Evolutionary conservation across 2,113 vertebrate genomes (phyloP), one percentile per base, ranked within the genome.

Genomic region (Oncorhynchus masou): DNA sequence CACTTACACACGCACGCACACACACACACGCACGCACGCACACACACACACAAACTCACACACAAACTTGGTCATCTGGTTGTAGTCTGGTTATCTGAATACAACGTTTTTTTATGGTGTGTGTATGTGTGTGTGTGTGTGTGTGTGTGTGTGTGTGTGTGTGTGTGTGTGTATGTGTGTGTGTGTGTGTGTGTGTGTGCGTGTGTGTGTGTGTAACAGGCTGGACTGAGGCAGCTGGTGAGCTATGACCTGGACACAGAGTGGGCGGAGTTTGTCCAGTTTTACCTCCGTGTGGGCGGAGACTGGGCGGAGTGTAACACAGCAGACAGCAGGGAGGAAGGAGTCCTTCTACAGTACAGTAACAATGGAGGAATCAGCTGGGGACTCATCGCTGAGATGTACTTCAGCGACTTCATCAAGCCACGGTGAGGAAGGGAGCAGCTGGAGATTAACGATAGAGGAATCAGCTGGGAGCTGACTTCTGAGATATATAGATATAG

Each of bases 191-290:
- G n/a, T n/a, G n/a, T n/a, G n/a, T n/a, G n/a, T n/a, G n/a, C n/a
- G n/a, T n/a, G n/a, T n/a, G n/a, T n/a, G n/a, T 79, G 25, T 57
- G 66, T 24, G 22, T 72, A 20, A 67, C 87, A 99, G 97, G 95
- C 94, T 88, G 97, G 97, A 59, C 94, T 97, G 85, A 95, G 98
- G 72, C 96, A 97, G 74, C 85, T 99, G 74, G 94, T 99, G 88
- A 99, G 95, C 92, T 95, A 94, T 95, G 97, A 99, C 80, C 88
- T 99, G 89, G 97, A 99, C 86, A 99, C 98, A 0, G 96, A 96
- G 4, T 99, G 97, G 97, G 97, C 96, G 16, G 98, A 99, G 91
- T 99, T 99, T 87, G 94, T 99, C 34, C 97, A 99, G 93, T 99
- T 99, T 92, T 99, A 99, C 88, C 94, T 99, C 80, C 96, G 97